Evolutionary conservation across 2,113 vertebrate genomes (phyloP).

Genomic region (Lucifuga dentata): DNA sequence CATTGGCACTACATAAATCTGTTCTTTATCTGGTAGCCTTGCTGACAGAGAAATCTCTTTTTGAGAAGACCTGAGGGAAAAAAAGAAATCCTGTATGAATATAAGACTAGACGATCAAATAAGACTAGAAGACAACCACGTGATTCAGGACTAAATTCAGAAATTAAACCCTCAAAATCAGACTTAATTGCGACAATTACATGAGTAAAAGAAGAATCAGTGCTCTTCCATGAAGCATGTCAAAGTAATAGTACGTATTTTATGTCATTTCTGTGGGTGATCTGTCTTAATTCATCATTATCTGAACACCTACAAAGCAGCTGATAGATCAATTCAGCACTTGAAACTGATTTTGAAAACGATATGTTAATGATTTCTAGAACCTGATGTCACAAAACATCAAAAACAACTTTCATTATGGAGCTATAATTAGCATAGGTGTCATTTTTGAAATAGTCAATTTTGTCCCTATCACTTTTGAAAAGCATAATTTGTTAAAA

Average conservation of each 20-base stretch:
- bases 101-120: conserved; percentile 35
- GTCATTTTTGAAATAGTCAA: too few species aligned
- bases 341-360: neutral
- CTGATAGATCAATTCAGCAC: conserved; percentile 4
- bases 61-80: too few species aligned
- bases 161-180: conserved; percentile 34
- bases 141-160: conserved; percentile 15
- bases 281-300: conserved; percentile 28
- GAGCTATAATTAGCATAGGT: neutral
- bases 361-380: neutral
- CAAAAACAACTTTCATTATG: neutral
- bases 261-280: conserved; percentile 2
- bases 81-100: too few species aligned
- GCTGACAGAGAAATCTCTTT: too few species aligned
- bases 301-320: neutral
- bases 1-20: too few species aligned
- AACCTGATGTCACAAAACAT: neutral
- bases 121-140: conserved; percentile 17
- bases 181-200: conserved; percentile 32
- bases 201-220: conserved; percentile 27
- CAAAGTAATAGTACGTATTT: neutral
- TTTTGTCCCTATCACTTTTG: too few species aligned
- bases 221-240: conserved; percentile 19
- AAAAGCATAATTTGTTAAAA: too few species aligned
- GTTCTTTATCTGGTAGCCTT: too few species aligned